These are phyloP conservation scores for Erythrocercus mccallii DNA, from an alignment of 2,113 vertebrate genomes.

Conservation along the genomic window DNA sequence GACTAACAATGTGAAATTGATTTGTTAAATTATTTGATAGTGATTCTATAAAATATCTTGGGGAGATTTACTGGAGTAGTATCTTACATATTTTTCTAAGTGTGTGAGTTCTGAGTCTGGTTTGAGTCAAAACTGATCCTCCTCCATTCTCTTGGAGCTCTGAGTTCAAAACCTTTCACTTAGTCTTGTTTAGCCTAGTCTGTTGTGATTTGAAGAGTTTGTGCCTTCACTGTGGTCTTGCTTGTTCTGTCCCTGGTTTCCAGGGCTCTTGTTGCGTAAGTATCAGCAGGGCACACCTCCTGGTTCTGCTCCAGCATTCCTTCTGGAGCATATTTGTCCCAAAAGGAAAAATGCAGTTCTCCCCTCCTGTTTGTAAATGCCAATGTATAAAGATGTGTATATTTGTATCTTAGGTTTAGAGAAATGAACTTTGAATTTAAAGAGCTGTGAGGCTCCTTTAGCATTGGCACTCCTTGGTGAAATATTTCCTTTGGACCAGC, in stretches of 20 bases:
- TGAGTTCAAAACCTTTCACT: background rate
- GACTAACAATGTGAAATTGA: background rate
- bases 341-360: background rate
- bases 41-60: background rate
- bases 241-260: background rate
- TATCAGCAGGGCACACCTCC: too few relatives aligned
- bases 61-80: background rate
- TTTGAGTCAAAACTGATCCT: background rate
- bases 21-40: background rate
- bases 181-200: background rate
- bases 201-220: background rate
- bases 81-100: background rate
- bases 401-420: background rate
- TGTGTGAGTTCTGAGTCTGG: background rate
- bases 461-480: background rate
- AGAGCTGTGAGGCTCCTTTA: background rate
- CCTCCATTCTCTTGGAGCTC: background rate
- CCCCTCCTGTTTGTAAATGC: background rate
- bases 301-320: background rate
- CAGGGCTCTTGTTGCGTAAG: background rate
- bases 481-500: background rate
- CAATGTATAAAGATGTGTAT: accelerated
- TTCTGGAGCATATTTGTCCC: background rate
- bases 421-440: background rate
- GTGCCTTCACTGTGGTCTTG: background rate